Percentiles rank a stretch among this genome's conserved stretches.
Evolutionary conservation across 2,113 vertebrate genomes (phyloP).

Genomic region (Caloenas nicobarica): DNA sequence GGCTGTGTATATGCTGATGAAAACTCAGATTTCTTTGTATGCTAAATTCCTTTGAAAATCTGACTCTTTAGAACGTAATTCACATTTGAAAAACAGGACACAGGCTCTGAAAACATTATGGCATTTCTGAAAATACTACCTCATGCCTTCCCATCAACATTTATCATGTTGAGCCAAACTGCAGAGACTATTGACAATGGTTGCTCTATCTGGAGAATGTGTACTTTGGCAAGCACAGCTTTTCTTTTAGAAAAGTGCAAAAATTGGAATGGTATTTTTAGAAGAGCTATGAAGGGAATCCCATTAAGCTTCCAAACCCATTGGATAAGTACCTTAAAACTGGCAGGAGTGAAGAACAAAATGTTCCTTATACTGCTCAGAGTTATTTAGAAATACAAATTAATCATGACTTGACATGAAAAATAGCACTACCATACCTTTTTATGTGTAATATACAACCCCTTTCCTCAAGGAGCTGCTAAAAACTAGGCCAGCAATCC

Average conservation of each 20-base stretch:
- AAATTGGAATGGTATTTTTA: neutral
- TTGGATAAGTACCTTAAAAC: neutral
- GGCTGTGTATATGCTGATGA: neutral
- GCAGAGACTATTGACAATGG: neutral
- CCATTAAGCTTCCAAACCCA: neutral
- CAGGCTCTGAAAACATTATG: neutral
- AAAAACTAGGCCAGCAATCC: neutral
- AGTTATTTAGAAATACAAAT: neutral
- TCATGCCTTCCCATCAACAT: neutral
- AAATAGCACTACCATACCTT: neutral
- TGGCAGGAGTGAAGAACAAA: neutral
- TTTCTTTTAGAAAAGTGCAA: neutral
- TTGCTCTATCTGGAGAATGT: neutral
- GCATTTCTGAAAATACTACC: neutral
- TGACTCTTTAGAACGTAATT: neutral
- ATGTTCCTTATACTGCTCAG: neutral
- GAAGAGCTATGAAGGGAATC: neutral
- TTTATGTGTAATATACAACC: neutral
- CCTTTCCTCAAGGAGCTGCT: neutral
- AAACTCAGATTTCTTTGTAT: neutral
- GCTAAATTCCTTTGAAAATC: neutral
- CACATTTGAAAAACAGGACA: neutral
- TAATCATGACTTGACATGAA: neutral
- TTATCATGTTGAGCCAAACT: neutral
- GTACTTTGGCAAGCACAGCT: neutral